Base-by-base conservation (phyloP, 2,113 vertebrate genomes). In the Mus spicilegus region DNA sequence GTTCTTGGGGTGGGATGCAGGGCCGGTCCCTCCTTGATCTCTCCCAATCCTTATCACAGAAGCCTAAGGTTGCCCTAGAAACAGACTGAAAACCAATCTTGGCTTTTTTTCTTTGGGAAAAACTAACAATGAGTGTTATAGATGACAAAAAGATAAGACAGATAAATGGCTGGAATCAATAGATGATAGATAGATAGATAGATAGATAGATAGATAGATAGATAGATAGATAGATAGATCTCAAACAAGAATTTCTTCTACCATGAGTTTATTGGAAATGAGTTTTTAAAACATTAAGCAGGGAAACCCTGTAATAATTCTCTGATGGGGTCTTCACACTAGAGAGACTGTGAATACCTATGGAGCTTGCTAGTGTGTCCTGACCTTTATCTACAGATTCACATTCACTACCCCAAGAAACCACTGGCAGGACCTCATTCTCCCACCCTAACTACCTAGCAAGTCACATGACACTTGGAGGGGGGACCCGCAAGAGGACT, bases 91-190 rank as follows among this genome's bases (percentile, higher is more conserved):
- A 94, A 93, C 3, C 30, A 78, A 89, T 14, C 63, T 84, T 39
- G 42, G 56, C 78, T 69, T 94, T 58, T n/a, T 82, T 51, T 84
- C 89, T 87, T 73, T 77, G 73, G 39, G 87, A 7, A 96, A 96
- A 96, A 63, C 82, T 63, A 93, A 82, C 42, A 93, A 86, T 17
- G 24, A 82, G 30, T 51, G 28, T 95, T 65, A 65, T 65, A 65
- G 26, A 65, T 28, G 28, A 67, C 7, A 33, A 30, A 69, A 13
- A 69, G 30, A 69, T 33, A 42, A 14, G 65, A 69, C 3, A 69
- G 65, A 69, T 30, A 67, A 24, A 65, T 26, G 26, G 24, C 26
- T 26, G 3, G 63, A 56, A 36, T 54, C 1, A 14, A 17, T 77
- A 77, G 75, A 30, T 77, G 69, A 70, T n/a, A 70, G 69, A 72